phyloP scores from a whole-genome alignment of 2,888 invertebrate genomes.

The Ochropacha duplaris region DNA sequence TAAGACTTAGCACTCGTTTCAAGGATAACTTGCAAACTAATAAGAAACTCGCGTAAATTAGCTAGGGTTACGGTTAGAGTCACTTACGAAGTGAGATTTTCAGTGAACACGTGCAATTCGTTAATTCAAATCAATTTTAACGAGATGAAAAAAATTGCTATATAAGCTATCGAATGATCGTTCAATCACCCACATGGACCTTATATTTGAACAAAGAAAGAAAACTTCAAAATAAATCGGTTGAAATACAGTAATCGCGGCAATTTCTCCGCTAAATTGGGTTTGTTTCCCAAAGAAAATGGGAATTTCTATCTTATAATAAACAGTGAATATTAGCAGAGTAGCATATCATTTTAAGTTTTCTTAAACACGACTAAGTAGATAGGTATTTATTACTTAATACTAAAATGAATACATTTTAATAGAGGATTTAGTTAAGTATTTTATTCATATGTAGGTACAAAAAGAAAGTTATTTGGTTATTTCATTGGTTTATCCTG shows the following conservation, averaged over 20 bases:
- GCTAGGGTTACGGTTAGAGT: background rate
- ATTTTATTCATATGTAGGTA: too few species aligned
- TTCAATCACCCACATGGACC: background rate
- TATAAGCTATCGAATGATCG: background rate
- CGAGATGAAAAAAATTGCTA: too few species aligned
- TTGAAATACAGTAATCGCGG: conserved; percentile 11
- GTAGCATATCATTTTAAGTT: background rate
- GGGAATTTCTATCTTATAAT: background rate
- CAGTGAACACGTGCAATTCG: too few species aligned
- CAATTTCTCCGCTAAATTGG: conserved; percentile 16
- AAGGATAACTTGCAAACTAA: background rate
- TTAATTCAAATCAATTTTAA: too few species aligned
- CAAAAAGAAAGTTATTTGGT: too few species aligned
- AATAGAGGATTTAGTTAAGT: too few species aligned
- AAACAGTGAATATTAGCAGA: too few species aligned
- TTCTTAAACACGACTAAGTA: too few species aligned
- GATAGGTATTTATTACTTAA: too few species aligned
- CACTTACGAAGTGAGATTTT: background rate
- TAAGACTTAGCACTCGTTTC: background rate
- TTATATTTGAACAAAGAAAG: conserved; percentile 5
- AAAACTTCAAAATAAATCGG: conserved; percentile 17
- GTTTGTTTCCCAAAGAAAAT: conserved; percentile 3
- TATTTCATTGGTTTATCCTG: too few species aligned
- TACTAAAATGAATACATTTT: too few species aligned
- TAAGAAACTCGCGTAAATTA: background rate